Percentiles rank a stretch among this genome's conserved stretches.
Evolutionary conservation across 1,140 invertebrate species (phyloP).

Genomic region (Euura saliciscinereae): DNA sequence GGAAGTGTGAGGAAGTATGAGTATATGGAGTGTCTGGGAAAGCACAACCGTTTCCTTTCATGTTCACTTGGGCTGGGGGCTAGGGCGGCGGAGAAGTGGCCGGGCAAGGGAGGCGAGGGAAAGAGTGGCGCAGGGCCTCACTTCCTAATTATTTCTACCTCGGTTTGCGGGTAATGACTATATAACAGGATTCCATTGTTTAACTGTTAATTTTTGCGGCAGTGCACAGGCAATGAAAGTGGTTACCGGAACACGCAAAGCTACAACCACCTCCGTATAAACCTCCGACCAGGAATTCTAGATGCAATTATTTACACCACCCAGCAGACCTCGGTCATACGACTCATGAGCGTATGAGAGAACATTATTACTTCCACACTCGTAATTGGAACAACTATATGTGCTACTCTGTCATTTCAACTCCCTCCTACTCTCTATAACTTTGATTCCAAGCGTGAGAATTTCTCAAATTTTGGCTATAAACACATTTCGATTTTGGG

Average conservation of each 20-base stretch:
- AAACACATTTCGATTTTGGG: background rate
- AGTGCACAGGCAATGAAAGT: slow-evolving; percentile 22
- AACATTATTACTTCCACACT: too few relatives aligned
- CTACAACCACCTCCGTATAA: background rate
- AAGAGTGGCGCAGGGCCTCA: slow-evolving; percentile 19
- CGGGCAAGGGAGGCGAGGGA: background rate
- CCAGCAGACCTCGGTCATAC: background rate
- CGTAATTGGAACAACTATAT: too few relatives aligned
- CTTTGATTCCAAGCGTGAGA: too few relatives aligned
- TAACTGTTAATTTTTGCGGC: slow-evolving; percentile 48
- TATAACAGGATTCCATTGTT: slow-evolving; percentile 44
- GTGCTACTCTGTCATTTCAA: too few relatives aligned
- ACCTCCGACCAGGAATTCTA: background rate
- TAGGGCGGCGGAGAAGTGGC: background rate
- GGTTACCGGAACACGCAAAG: background rate
- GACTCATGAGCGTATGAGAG: background rate
- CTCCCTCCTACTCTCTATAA: too few relatives aligned
- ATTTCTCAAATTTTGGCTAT: too few relatives aligned
- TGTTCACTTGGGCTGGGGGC: slow-evolving; percentile 29
- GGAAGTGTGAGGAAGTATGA: slow-evolving; percentile 21
- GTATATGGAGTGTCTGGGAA: slow-evolving; percentile 39
- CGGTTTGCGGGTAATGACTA: slow-evolving; percentile 38
- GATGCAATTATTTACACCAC: background rate
- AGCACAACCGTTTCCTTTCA: slow-evolving; percentile 46
- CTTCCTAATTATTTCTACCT: slow-evolving; percentile 43